Percentiles rank a stretch among this genome's conserved stretches.
These are phyloP conservation scores for Sebastes melanostomus DNA, from an alignment of 2,797 vertebrate genomes.

Conservation along the genomic window DNA sequence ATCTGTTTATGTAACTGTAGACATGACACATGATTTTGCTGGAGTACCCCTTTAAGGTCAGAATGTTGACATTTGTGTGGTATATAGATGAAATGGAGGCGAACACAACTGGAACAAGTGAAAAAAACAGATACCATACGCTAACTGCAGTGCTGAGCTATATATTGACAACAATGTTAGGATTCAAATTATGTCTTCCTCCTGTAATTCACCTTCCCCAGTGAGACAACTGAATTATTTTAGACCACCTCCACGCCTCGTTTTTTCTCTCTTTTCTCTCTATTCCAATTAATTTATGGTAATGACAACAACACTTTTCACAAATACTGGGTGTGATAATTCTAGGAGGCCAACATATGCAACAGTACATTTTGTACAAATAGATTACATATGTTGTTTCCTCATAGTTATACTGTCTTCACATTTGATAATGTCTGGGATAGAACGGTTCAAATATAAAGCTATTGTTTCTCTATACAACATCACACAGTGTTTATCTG, in stretches of 20 bases:
- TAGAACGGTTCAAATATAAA: neutral
- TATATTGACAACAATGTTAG: neutral
- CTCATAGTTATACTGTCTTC: neutral
- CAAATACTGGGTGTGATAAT: neutral
- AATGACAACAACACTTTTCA: neutral
- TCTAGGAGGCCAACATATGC: neutral
- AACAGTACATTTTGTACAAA: neutral
- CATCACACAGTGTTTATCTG: no score
- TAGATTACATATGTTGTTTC: neutral
- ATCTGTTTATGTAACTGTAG: neutral
- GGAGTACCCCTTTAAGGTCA: neutral
- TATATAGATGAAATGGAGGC: neutral
- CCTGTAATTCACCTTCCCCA: neutral
- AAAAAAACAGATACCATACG: neutral
- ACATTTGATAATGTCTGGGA: neutral
- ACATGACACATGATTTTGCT: neutral
- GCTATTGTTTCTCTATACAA: neutral
- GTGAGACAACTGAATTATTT: neutral
- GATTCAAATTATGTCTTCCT: neutral
- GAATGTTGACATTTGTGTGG: neutral
- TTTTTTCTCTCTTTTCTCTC: neutral
- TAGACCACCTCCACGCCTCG: neutral
- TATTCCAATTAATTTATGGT: neutral
- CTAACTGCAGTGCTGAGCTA: neutral
- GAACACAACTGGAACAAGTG: neutral